Base-by-base conservation (phyloP, 2,113 vertebrate genomes). In the Lamprologus ornatipinnis region DNA sequence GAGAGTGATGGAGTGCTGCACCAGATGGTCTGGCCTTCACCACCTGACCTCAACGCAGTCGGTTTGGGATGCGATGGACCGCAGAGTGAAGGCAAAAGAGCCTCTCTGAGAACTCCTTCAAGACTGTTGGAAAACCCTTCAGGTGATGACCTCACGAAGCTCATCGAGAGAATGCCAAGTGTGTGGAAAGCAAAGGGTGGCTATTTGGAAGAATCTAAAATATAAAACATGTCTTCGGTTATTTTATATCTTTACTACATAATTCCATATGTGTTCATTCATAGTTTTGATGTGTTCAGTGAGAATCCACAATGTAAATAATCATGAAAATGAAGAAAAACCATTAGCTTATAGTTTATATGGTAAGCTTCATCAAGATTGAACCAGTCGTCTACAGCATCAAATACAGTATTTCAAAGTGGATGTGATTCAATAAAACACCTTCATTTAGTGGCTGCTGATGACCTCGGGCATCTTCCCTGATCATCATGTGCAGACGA, bases 81-180 rank as follows among this genome's bases (percentile, higher is more conserved):
- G 2, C 54, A 57, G 21, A 57, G 13, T 57, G 7, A 58, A 58
- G 55, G 26, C 5, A 58, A 2, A 28, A 15, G 26, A 28, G 13
- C 26, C 14, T 31, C 8, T 58, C 26, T 58, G 57, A 28, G 26
- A 58, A 28, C 23, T 58, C 55, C 55, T 0, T 15, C 1, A 28
- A 28, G 55, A 28, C 13, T 58, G 55, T 58, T 15, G 55, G 23
- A 58, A 58, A 28, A 28, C 7, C 26, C 0, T 15, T 0, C 55
- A 58, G 14, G 26, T 9, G 26, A 58, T 15, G 26, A 58, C 26
- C 26, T 15, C 1, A 58, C 1, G 0, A 58, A 58, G 26, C 26
- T 58, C 7, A 31, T 0, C 0, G 14, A 58, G 26, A 58, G 13
- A 57, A 57, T 57, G 55, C 7, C 55, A 57, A 57, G 0, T 2